phyloP scores from a whole-genome alignment of 2,797 vertebrate genomes.

The Pipistrellus pipistrellus region DNA sequence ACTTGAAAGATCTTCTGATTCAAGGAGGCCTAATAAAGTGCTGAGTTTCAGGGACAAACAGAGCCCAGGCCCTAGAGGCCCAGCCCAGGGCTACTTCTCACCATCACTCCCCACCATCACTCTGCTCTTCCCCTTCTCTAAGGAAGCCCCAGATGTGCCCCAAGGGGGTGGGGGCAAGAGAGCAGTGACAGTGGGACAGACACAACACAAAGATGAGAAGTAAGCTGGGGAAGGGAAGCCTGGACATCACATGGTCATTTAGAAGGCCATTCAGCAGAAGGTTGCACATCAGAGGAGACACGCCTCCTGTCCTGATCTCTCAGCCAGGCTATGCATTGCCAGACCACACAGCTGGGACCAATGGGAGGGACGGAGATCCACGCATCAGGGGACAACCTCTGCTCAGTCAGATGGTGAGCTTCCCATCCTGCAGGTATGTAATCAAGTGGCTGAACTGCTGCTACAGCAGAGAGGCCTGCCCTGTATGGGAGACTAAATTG shows the following conservation, averaged over 20 bases:
- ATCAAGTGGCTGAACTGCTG: neutral
- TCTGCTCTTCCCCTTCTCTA: neutral
- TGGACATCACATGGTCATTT: neutral
- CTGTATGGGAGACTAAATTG: neutral
- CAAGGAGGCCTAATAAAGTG: neutral
- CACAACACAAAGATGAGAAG: neutral
- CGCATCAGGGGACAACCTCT: neutral
- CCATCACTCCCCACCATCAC: neutral
- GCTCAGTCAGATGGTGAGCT: neutral
- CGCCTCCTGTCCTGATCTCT: neutral
- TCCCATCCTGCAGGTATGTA: neutral
- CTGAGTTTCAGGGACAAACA: neutral
- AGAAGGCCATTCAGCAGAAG: neutral
- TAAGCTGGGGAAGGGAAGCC: neutral
- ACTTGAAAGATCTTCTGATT: neutral
- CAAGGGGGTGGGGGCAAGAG: neutral
- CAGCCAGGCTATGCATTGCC: neutral
- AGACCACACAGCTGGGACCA: neutral
- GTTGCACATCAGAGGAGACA: neutral
- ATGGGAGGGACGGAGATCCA: neutral
- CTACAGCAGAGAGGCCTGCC: neutral
- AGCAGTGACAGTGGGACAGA: neutral
- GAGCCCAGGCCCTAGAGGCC: neutral
- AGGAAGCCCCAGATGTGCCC: neutral
- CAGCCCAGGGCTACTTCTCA: neutral